phyloP scores from a whole-genome alignment of 2,113 vertebrate genomes.

The Engraulis encrasicolus region DNA sequence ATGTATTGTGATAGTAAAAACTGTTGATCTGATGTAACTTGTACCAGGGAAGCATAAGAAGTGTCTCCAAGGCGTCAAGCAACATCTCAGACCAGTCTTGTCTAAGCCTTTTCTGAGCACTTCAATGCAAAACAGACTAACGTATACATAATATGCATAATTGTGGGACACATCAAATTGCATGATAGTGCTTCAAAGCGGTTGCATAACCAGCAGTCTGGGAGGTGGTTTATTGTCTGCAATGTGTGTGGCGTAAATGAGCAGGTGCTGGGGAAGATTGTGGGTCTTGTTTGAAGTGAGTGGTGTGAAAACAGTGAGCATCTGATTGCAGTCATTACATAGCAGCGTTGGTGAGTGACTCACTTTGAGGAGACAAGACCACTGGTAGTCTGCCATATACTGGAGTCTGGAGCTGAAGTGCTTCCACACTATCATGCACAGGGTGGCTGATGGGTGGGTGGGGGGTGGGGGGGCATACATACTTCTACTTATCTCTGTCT shows the following conservation, averaged over 20 bases:
- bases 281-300: background rate
- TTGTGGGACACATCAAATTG: background rate
- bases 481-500: no score
- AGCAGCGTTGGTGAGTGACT: background rate
- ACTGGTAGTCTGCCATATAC: background rate
- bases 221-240: background rate
- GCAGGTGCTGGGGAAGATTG: background rate
- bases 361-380: background rate
- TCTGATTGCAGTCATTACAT: background rate
- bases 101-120: no score
- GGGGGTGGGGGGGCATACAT: no score
- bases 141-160: no score
- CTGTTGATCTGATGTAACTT: no score
- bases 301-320: constrained; percentile 1
- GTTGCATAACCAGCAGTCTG: background rate
- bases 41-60: no score
- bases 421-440: background rate
- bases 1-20: no score
- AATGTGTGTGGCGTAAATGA: background rate
- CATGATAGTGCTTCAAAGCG: background rate
- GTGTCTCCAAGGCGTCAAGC: no score
- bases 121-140: no score
- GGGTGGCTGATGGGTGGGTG: no score
- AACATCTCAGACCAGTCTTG: no score
- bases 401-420: background rate